Conservation (phyloP, 2,797 vertebrate species). For the Sciurus carolinensis region DNA sequence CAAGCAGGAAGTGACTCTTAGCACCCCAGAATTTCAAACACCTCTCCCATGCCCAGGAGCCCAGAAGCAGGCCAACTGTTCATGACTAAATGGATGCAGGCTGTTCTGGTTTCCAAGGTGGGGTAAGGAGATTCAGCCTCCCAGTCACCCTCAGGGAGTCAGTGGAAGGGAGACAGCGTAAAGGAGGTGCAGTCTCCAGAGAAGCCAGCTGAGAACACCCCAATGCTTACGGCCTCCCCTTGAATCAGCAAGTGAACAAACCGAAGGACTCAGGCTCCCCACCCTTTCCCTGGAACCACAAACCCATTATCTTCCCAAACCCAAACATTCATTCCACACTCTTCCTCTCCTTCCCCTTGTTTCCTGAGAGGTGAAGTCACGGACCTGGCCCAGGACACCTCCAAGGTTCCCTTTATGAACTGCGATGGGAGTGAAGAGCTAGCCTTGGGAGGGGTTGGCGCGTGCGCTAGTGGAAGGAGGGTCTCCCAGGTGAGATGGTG, state of each 20-base stretch:
- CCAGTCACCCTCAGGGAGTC: not conserved
- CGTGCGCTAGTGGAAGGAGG: no score
- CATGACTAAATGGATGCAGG: not conserved
- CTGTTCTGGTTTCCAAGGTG: conserved; percentile 2
- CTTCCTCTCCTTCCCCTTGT: not conserved
- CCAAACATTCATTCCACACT: not conserved
- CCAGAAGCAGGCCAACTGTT: not conserved
- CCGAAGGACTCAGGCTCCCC: not conserved
- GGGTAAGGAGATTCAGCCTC: not conserved
- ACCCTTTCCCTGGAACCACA: not conserved
- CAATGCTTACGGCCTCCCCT: not conserved
- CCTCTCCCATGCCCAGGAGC: not conserved
- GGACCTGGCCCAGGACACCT: not conserved
- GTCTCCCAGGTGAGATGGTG: not conserved
- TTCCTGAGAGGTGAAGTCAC: not conserved
- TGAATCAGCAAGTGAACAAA: not conserved
- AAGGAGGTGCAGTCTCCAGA: not conserved
- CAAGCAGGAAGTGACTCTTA: conserved; percentile 62
- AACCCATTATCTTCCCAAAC: not conserved
- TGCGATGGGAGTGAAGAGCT: not conserved
- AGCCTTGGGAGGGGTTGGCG: no score
- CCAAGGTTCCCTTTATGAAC: not conserved
- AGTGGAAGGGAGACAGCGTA: not conserved
- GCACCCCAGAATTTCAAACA: not conserved
- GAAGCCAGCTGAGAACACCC: not conserved